A percentile compares a stretch with the other conserved stretches of the same genome.
Evolutionary conservation across 2,888 invertebrate species (phyloP).

Genomic region (Gonocerus acuteangulatus): DNA sequence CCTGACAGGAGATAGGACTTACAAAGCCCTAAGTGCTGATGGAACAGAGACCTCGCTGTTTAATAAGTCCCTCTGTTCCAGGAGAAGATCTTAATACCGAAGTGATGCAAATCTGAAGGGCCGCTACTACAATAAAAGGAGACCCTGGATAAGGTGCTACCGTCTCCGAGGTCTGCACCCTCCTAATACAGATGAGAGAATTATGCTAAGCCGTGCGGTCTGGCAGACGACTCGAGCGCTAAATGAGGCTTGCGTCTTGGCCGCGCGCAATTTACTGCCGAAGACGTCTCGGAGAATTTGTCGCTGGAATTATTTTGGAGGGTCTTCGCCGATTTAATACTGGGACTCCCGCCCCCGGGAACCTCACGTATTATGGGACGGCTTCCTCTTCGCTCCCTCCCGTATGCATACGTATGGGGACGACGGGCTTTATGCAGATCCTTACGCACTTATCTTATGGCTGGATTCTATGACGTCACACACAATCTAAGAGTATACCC

Average conservation of each 20-base stretch:
- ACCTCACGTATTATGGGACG: constrained; percentile 7
- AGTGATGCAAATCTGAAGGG: constrained; percentile 14
- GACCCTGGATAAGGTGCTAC: background rate
- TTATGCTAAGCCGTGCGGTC: constrained; percentile 20
- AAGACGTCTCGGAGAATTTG: constrained; percentile 18
- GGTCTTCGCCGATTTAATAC: constrained; percentile 21
- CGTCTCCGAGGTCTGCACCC: background rate
- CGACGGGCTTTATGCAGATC: background rate
- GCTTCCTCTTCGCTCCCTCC: background rate
- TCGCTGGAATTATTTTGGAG: constrained; percentile 23
- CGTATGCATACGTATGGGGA: constrained; percentile 3
- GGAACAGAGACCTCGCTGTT: constrained; percentile 1
- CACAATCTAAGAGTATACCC: background rate
- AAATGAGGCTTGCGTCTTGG: background rate
- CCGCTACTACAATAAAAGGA: background rate
- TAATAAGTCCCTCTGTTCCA: constrained; percentile 9
- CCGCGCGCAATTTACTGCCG: background rate
- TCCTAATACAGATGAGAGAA: constrained; percentile 18
- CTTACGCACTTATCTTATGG: background rate
- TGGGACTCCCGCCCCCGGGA: constrained; percentile 18
- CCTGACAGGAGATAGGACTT: background rate
- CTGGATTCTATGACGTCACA: background rate
- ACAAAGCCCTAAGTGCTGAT: background rate
- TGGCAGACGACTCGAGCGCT: background rate
- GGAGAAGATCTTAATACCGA: background rate